Conservation (phyloP, 2,888 invertebrate species). For the Actias luna region DNA sequence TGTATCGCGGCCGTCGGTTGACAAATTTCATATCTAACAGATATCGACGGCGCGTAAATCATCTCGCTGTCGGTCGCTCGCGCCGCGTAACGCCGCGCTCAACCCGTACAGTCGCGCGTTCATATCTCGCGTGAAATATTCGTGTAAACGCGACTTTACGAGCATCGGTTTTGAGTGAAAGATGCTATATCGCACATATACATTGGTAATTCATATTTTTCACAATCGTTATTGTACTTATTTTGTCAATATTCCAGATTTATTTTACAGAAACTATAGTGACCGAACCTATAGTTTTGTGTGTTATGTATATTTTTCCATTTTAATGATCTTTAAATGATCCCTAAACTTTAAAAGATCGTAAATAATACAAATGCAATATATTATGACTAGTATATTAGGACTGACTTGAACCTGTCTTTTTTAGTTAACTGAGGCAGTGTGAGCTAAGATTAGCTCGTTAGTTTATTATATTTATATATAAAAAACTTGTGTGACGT, state of each 20-base stretch:
- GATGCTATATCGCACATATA: conserved; percentile 10
- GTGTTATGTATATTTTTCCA: too few relatives aligned
- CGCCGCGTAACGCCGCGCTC: conserved; percentile 37
- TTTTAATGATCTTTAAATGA: too few relatives aligned
- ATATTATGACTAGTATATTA: too few relatives aligned
- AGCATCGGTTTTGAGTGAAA: background rate
- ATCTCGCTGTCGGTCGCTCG: conserved; percentile 48
- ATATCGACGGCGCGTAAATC: conserved; percentile 74
- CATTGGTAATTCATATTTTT: too few relatives aligned
- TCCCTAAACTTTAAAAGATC: too few relatives aligned
- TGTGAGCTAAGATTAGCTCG: too few relatives aligned
- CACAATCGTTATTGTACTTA: background rate
- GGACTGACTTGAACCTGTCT: too few relatives aligned
- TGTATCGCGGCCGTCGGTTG: conserved; percentile 50
- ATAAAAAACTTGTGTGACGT: too few relatives aligned
- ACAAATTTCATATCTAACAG: conserved; percentile 76
- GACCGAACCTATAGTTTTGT: background rate
- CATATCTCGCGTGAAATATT: conserved; percentile 7
- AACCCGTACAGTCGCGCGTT: background rate
- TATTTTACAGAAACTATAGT: background rate
- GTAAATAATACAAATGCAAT: too few relatives aligned
- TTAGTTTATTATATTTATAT: too few relatives aligned
- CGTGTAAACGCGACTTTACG: conserved; percentile 10
- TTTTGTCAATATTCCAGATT: background rate
- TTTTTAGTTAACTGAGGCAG: too few relatives aligned